A percentile compares a stretch with the other conserved stretches of the same genome.
Conservation (phyloP, 2,797 vertebrate genomes). For the Novumbra hubbsi region DNA sequence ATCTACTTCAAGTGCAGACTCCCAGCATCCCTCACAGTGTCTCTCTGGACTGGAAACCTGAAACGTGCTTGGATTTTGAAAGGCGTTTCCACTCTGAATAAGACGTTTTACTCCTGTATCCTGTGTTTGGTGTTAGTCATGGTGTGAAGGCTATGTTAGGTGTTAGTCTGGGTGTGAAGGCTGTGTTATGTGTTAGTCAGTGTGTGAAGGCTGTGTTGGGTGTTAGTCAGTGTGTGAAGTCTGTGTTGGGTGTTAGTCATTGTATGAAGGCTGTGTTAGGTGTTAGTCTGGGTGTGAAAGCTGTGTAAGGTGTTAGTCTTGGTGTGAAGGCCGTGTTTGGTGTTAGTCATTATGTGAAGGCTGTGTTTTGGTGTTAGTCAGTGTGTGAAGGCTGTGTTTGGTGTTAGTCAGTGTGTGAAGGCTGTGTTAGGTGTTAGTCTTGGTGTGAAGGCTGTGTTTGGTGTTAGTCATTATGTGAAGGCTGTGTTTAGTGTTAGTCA, state of each 20-base stretch:
- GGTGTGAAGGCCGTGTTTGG: neutral
- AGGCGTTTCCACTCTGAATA: neutral
- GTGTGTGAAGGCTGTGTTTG: too few relatives aligned
- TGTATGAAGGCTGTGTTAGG: neutral
- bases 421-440: too few relatives aligned
- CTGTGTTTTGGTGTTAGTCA: too few relatives aligned
- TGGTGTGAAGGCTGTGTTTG: neutral
- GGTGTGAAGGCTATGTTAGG: neutral
- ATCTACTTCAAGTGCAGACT: conserved; percentile 11
- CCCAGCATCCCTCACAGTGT: conserved; percentile 20
- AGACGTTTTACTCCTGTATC: too few relatives aligned
- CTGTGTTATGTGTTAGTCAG: neutral
- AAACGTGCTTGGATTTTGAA: neutral
- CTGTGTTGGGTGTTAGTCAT: neutral
- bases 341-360: neutral
- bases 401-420: neutral
- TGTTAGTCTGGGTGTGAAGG: too few relatives aligned
- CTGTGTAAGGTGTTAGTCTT: neutral
- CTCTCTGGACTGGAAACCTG: conserved; percentile 18
- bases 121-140: neutral
- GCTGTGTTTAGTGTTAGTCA: neutral
- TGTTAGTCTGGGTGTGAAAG: too few relatives aligned
- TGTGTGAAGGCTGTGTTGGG: neutral
- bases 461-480: too few relatives aligned
- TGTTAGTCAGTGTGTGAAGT: too few relatives aligned